A percentile compares a stretch with the other conserved stretches of the same genome.
phyloP scores from a whole-genome alignment of 2,797 vertebrate species.

The Sebastes aleutianus region DNA sequence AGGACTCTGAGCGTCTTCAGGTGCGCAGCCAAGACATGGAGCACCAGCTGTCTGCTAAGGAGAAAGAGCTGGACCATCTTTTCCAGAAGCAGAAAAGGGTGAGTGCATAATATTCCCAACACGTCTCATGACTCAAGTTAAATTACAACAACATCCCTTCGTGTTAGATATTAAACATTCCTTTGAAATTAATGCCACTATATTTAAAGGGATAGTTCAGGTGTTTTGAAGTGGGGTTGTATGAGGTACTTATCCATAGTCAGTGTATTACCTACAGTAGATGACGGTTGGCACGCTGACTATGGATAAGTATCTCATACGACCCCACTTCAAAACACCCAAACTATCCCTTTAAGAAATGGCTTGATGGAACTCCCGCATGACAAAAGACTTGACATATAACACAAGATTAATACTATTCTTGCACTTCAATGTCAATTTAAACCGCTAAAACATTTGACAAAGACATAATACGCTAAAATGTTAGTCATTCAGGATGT shows the following conservation, averaged over 20 bases:
- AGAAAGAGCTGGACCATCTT: conserved; percentile 88
- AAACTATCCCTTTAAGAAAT: no score
- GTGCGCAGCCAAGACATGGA: conserved; percentile 87
- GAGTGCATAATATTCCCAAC: background rate
- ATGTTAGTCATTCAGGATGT: background rate
- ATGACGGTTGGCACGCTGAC: no score
- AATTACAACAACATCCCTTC: background rate
- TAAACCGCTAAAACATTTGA: background rate
- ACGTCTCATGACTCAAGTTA: background rate
- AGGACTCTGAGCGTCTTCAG: conserved; percentile 88
- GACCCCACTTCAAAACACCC: no score
- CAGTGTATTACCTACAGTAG: no score
- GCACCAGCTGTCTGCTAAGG: conserved; percentile 84
- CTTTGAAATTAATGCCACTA: background rate
- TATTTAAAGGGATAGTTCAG: background rate
- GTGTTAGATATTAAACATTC: background rate
- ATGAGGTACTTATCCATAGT: no score
- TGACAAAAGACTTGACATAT: background rate
- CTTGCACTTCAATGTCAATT: background rate
- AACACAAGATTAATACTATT: background rate
- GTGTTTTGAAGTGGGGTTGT: no score
- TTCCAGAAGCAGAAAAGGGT: conserved; percentile 88
- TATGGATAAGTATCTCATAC: no score
- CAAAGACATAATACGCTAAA: background rate
- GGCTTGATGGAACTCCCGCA: background rate